A percentile compares a stretch with the other conserved stretches of the same genome.
Evolutionary conservation across 2,888 invertebrate genomes (phyloP).

Genomic region (Notodonta dromedarius): DNA sequence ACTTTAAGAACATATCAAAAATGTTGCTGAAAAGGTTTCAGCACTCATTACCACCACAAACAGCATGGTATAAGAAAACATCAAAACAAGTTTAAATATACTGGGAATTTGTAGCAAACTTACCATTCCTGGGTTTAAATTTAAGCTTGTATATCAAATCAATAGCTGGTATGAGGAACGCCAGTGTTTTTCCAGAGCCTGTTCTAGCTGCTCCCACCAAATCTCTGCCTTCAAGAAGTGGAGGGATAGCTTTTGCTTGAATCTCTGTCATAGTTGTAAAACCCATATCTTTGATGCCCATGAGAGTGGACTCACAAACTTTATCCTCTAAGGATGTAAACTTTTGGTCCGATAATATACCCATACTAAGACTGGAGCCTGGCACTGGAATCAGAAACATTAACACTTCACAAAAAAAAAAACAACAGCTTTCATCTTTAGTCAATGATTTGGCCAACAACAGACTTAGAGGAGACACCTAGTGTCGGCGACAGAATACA

Average conservation of each 20-base stretch:
- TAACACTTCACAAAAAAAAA: not conserved
- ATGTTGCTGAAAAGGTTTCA: no score
- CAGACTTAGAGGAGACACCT: no score
- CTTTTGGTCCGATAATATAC: conserved; percentile 84
- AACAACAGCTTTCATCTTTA: no score
- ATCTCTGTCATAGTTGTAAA: conserved; percentile 98
- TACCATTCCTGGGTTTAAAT: conserved; percentile 96
- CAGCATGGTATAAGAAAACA: no score
- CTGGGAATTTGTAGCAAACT: conserved; percentile 33
- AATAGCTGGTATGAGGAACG: conserved; percentile 97
- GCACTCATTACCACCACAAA: no score
- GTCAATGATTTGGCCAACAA: no score
- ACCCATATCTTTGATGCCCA: conserved; percentile 95
- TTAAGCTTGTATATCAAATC: conserved; percentile 95
- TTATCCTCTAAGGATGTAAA: conserved; percentile 85
- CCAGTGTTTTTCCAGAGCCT: conserved; percentile 98
- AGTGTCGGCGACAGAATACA: no score
- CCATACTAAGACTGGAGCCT: conserved; percentile 85
- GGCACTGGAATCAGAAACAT: conserved; percentile 79
- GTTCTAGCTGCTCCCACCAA: conserved; percentile 97
- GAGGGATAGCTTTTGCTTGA: conserved; percentile 94
- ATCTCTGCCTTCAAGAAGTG: conserved; percentile 95
- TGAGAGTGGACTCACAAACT: conserved; percentile 93
- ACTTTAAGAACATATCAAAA: no score
- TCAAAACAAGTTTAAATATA: not conserved